Evolutionary conservation across 2,888 invertebrate species (phyloP).

Genomic region (Geophilus truncorum): DNA sequence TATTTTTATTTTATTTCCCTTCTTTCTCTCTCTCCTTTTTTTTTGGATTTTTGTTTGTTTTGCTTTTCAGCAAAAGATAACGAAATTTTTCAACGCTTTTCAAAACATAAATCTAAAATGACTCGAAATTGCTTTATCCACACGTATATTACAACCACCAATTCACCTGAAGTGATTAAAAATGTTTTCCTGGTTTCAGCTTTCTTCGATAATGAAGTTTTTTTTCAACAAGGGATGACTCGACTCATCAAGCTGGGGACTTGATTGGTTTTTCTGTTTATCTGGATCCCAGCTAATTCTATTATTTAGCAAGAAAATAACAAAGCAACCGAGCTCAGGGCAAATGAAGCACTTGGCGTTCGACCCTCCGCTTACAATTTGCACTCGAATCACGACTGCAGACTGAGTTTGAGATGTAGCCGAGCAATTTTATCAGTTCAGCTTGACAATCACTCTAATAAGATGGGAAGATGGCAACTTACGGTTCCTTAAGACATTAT

Average conservation of each 20-base stretch:
- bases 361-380: background rate
- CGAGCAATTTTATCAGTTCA: background rate
- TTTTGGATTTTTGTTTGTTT: background rate
- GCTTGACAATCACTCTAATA: background rate
- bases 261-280: background rate
- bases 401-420: background rate
- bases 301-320: background rate
- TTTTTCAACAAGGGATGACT: background rate
- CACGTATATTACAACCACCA: too few species aligned
- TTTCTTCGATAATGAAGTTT: too few species aligned
- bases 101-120: background rate
- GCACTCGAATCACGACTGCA: background rate
- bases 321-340: background rate
- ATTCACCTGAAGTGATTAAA: too few species aligned
- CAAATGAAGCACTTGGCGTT: background rate
- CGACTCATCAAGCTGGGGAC: background rate
- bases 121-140: background rate
- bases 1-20: background rate
- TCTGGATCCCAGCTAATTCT: background rate
- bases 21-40: background rate
- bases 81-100: background rate
- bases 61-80: background rate
- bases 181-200: too few species aligned
- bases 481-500: too few species aligned
- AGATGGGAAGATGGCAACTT: background rate